phyloP scores from a whole-genome alignment of 2,113 vertebrate species.

The Caretta caretta region DNA sequence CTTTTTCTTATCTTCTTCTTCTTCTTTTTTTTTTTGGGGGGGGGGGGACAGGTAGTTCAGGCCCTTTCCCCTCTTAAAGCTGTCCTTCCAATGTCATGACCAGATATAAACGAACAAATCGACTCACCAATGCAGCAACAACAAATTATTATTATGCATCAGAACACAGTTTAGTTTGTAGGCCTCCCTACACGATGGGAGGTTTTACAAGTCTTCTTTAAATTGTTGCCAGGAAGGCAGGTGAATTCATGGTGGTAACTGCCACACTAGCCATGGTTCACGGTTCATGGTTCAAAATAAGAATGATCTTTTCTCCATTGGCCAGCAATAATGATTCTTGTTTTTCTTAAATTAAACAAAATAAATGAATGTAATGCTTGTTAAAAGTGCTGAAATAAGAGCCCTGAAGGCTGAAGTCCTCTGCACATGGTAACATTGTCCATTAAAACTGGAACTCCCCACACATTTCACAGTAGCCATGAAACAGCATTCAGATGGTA shows the following conservation, averaged over 20 bases:
- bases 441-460: background rate
- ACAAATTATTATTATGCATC: too few relatives aligned
- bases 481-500: background rate
- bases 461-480: background rate
- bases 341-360: background rate
- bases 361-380: background rate
- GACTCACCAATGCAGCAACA: background rate
- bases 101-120: background rate
- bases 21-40: too few relatives aligned
- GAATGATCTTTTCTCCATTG: background rate
- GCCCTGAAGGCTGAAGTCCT: background rate
- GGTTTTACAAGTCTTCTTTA: too few relatives aligned
- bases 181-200: background rate
- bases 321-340: background rate
- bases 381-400: background rate
- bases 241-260: background rate
- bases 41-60: background rate
- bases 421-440: background rate
- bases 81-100: background rate
- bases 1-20: background rate
- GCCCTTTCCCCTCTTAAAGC: rapidly evolving
- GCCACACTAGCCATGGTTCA: background rate
- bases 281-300: background rate
- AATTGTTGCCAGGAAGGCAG: background rate
- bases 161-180: background rate